phyloP scores from a whole-genome alignment of 2,797 vertebrate genomes.

The Crenichthys baileyi region DNA sequence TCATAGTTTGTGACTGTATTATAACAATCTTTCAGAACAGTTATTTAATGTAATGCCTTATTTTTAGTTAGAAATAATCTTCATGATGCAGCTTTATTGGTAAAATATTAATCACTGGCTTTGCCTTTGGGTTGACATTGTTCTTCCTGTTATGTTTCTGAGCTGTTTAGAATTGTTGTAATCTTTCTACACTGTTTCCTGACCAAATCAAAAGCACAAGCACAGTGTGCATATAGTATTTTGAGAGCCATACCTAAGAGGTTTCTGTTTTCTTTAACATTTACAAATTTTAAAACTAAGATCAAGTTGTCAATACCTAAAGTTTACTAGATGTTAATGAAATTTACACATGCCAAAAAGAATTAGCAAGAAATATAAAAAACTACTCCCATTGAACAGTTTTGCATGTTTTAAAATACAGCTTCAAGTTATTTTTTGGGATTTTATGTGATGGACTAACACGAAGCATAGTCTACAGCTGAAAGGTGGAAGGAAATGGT shows the following conservation, averaged over 20 bases:
- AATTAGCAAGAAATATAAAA: not conserved
- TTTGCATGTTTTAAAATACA: not conserved
- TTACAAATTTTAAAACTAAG: conserved; percentile 2
- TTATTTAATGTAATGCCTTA: not conserved
- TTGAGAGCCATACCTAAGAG: conserved; percentile 17
- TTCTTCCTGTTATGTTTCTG: conserved; percentile 52
- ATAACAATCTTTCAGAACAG: not conserved
- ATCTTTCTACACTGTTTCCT: conserved; percentile 22
- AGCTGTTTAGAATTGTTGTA: conserved; percentile 69
- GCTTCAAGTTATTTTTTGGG: too few relatives aligned
- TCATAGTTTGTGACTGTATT: not conserved
- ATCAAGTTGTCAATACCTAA: not conserved
- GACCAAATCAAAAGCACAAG: conserved; percentile 55
- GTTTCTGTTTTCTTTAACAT: conserved; percentile 24
- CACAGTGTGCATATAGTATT: conserved; percentile 10
- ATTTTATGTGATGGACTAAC: too few relatives aligned
- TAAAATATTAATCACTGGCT: conserved; percentile 14
- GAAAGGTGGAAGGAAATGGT: not conserved
- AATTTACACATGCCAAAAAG: not conserved
- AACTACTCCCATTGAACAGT: not conserved
- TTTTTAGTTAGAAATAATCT: conserved; percentile 7
- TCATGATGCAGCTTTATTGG: conserved; percentile 6
- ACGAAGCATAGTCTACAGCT: not conserved
- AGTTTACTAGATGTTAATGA: not conserved
- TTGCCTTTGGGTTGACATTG: conserved; percentile 39